Evolutionary conservation across 2,888 invertebrate species (phyloP), one percentile per base, ranked within the genome.

Genomic region (Hemithea aestivaria): DNA sequence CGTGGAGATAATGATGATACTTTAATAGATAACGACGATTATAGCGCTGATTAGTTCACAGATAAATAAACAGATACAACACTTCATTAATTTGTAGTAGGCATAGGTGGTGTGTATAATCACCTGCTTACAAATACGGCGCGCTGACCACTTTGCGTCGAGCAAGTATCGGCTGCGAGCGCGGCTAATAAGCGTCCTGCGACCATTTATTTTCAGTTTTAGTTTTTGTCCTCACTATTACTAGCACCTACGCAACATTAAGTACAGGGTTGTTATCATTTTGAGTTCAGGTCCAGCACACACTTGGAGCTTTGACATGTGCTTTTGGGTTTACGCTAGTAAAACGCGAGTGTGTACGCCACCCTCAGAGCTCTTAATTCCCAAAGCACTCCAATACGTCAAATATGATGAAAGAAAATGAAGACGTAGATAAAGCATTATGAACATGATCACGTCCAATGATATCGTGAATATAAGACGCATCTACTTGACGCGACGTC

Each of bases 181-280:
- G 51, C 45, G 52, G 60, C 69, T 74, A 78, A 77, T 74, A 73
- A 64, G 62, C 72, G 71, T 66, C 73, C 72, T 66, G 64, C 64
- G 60, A 66, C 66, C 55, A 72, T 75, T 77, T 76, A 77, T 78
- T 77, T 75, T 74, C 69, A 74, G 65, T 76, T 74, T 74, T 62
- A 68, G 78, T 81, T 77, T 66, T 80, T 82, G 63, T 73, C 68
- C 62, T 63, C 62, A 66, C 66, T 74, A 45, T 45, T 66, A 60
- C 66, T 70, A 66, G 71, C 75, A 65, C 77, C 74, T 74, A 74
- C 72, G 65, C 70, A 65, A 65, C 63, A 61, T 61, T 47, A 46
- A 58, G 51, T 58, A 51, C 40, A 79, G 77, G 79, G 79, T 53
- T 77, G 70, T 45, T 31, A 42, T 26, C 21, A 33, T 11, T 34